phyloP scores from a whole-genome alignment of 2,113 vertebrate genomes.

The Pelmatolapia mariae region DNA sequence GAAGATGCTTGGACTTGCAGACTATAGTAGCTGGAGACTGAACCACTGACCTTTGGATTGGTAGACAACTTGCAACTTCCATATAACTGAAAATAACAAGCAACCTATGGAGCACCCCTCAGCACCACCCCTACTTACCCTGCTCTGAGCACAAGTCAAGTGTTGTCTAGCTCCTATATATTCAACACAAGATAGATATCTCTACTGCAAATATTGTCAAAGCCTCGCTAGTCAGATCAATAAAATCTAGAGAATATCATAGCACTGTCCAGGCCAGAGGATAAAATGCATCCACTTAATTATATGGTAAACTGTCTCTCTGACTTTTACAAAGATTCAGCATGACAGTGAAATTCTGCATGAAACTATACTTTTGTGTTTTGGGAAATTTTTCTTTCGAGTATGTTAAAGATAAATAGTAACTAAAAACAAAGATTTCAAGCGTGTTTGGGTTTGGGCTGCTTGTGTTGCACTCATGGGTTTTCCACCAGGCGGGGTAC shows the following conservation, averaged over 20 bases:
- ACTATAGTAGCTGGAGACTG: background rate
- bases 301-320: background rate
- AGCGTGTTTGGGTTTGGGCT: background rate
- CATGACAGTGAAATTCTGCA: background rate
- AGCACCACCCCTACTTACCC: background rate
- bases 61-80: background rate
- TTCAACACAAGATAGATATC: background rate
- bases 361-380: background rate
- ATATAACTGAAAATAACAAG: background rate
- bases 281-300: background rate
- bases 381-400: background rate
- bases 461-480: background rate
- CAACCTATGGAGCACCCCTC: background rate
- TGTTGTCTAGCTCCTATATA: background rate
- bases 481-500: background rate
- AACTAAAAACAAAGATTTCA: background rate
- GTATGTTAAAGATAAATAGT: background rate
- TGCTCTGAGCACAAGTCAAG: background rate
- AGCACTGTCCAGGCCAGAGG: background rate
- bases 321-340: background rate
- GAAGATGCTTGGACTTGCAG: background rate
- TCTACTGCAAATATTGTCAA: background rate
- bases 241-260: background rate
- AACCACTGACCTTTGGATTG: background rate
- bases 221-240: background rate